Evolutionary conservation across 2,797 vertebrate species (phyloP).

Genomic region (Pseudopleuronectes americanus): DNA sequence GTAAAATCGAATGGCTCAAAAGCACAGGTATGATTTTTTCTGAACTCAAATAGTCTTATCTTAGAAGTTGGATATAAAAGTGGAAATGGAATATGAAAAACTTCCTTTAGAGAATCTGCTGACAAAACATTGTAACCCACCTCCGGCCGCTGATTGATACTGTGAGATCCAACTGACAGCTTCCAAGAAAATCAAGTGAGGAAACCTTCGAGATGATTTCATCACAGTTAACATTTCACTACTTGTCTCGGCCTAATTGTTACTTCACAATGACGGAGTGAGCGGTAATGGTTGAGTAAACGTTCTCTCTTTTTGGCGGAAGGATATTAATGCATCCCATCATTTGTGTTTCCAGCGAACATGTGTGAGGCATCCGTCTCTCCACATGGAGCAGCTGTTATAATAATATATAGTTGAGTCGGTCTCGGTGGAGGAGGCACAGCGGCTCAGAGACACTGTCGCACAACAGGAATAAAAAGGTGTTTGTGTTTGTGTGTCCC

Average conservation of each 20-base stretch:
- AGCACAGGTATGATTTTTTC: neutral
- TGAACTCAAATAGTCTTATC: neutral
- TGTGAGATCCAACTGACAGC: neutral
- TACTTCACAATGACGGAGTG: slow-evolving; percentile 16
- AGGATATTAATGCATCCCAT: slow-evolving; percentile 26
- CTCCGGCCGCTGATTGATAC: neutral
- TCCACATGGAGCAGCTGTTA: slow-evolving; percentile 15
- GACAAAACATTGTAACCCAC: neutral
- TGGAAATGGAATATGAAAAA: no score
- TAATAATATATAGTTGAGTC: slow-evolving; percentile 21
- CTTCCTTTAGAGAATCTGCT: no score
- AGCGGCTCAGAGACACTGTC: slow-evolving; percentile 21
- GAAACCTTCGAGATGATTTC: slow-evolving; percentile 7
- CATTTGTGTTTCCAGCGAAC: slow-evolving; percentile 33
- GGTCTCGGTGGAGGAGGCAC: slow-evolving; percentile 13
- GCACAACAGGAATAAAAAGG: neutral
- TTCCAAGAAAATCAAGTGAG: neutral
- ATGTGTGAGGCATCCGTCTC: neutral
- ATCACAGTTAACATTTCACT: neutral
- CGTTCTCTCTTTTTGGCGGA: neutral
- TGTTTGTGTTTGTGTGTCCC: slow-evolving; percentile 27
- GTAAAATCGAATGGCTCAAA: neutral
- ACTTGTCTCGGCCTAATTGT: neutral
- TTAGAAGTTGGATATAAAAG: neutral
- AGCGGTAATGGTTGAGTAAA: slow-evolving; percentile 23